Conservation (phyloP, 2,113 vertebrate species). For the Cryptomyrus ogoouensis region DNA sequence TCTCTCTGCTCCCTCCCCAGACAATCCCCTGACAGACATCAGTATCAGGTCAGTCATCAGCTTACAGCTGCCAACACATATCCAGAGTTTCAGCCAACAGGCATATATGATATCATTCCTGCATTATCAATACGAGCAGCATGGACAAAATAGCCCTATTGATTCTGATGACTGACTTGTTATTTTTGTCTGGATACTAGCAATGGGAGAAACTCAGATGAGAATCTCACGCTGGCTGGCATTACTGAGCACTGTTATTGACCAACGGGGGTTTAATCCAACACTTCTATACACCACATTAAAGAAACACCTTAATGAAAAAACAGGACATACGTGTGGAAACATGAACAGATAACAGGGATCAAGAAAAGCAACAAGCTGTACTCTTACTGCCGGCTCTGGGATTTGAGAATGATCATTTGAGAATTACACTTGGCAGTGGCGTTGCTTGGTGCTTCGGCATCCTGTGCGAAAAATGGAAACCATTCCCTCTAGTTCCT, state of each 20-base stretch:
- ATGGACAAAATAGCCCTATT: not conserved
- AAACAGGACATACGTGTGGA: constrained; percentile 15
- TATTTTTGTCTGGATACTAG: not conserved
- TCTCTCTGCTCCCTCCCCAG: constrained; percentile 29
- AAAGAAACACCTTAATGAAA: not conserved
- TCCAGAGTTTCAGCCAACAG: not conserved
- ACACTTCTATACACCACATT: not conserved
- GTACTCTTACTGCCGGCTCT: constrained; percentile 47
- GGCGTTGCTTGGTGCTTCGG: constrained; percentile 38
- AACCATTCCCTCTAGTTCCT: not conserved
- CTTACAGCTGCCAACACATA: not conserved
- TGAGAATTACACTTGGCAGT: constrained; percentile 33
- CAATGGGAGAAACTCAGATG: not conserved
- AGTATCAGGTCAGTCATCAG: not conserved
- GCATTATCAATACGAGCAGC: not conserved
- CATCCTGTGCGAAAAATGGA: constrained; percentile 38
- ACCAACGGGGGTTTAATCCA: not conserved
- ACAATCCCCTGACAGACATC: not conserved
- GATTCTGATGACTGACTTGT: not conserved
- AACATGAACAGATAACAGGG: constrained; percentile 46
- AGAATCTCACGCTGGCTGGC: not conserved
- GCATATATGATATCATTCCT: not conserved
- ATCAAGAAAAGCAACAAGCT: constrained; percentile 51
- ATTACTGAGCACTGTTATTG: not conserved
- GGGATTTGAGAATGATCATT: constrained; percentile 32